Conservation (phyloP, 35 echinoderm and acorn worm species). For the Apostichopus californicus region DNA sequence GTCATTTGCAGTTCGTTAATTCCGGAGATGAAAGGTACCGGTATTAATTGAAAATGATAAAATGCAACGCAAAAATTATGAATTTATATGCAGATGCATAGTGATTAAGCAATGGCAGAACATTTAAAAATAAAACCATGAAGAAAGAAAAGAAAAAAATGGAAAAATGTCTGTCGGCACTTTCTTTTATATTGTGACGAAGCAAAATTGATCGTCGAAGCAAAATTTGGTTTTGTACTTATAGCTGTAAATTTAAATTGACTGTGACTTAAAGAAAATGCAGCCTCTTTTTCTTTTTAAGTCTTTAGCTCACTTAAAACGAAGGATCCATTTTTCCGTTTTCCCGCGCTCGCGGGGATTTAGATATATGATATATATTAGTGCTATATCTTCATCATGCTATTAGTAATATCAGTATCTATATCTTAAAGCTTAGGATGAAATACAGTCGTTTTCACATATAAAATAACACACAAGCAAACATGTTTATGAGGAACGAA, state of each 20-base stretch:
- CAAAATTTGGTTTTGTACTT: not conserved
- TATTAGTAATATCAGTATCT: too few species aligned
- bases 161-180: not conserved
- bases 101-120: not conserved
- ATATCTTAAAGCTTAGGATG: too few species aligned
- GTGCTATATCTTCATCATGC: too few species aligned
- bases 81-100: slow-evolving; percentile 44
- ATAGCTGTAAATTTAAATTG: not conserved
- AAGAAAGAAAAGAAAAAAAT: not conserved
- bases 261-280: not conserved
- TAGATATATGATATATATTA: not conserved
- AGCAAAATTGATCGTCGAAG: not conserved
- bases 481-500: too few species aligned
- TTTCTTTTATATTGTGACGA: not conserved
- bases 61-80: slow-evolving; percentile 27
- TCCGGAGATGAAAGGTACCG: slow-evolving; percentile 31
- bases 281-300: not conserved
- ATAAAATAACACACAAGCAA: too few species aligned
- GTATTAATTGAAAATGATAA: slow-evolving; percentile 40
- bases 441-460: too few species aligned
- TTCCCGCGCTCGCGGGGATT: not conserved
- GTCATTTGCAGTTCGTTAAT: slow-evolving; percentile 32
- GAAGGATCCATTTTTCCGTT: not conserved
- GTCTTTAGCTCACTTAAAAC: not conserved
- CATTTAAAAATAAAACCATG: not conserved